These are phyloP conservation scores for Nerophis ophidion DNA, from an alignment of 2,113 vertebrate species.

Conservation along the genomic window DNA sequence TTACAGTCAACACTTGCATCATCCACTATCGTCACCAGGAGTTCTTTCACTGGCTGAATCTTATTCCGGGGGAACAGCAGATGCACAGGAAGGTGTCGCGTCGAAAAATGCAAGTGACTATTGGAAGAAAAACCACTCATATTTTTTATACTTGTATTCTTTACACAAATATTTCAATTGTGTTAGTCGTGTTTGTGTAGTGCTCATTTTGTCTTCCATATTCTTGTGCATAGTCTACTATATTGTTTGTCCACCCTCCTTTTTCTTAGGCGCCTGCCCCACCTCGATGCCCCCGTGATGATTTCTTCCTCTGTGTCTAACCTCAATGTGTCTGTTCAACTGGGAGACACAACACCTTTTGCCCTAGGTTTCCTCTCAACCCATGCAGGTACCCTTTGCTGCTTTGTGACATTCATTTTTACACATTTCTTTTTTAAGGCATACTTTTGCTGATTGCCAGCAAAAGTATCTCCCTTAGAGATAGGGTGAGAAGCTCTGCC, in stretches of 20 bases:
- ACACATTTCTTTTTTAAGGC: neutral
- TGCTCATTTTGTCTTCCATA: slow-evolving; percentile 22
- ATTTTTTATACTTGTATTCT: neutral
- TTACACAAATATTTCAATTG: neutral
- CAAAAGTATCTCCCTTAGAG: no score
- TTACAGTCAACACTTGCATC: slow-evolving; percentile 88
- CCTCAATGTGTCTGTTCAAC: slow-evolving; percentile 86
- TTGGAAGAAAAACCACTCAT: neutral
- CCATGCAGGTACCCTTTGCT: slow-evolving; percentile 73
- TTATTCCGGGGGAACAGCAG: slow-evolving; percentile 78
- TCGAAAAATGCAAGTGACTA: slow-evolving; percentile 61
- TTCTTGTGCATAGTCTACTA: slow-evolving; percentile 47
- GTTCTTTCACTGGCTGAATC: slow-evolving; percentile 87
- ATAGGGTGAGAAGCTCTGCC: no score
- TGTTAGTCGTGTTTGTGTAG: slow-evolving; percentile 35
- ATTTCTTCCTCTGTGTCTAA: slow-evolving; percentile 84
- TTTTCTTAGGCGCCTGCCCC: slow-evolving; percentile 77
- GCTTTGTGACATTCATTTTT: neutral
- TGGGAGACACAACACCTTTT: slow-evolving; percentile 90
- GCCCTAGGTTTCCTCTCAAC: slow-evolving; percentile 89
- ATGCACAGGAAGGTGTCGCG: slow-evolving; percentile 58
- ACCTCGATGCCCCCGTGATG: slow-evolving; percentile 84
- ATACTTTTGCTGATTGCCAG: neutral
- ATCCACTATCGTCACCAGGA: slow-evolving; percentile 97
- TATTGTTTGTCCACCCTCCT: slow-evolving; percentile 59